A percentile compares a stretch with the other conserved stretches of the same genome.
Evolutionary conservation across 1,140 invertebrate genomes (phyloP).

Genomic region (Zaprionus inermis): DNA sequence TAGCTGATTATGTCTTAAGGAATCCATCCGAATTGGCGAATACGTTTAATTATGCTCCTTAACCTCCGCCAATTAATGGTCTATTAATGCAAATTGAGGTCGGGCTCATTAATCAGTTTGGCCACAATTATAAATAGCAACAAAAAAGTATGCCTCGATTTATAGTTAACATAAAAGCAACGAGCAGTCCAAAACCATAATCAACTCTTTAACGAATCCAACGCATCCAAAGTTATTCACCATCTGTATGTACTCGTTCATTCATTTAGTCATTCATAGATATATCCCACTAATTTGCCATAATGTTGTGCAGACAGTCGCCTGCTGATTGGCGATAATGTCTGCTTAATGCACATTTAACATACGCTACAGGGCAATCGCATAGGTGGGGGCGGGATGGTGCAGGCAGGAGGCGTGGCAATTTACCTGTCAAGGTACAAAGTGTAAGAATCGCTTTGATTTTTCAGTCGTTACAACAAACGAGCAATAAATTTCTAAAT

Average conservation of each 20-base stretch:
- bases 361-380: slow-evolving; percentile 16
- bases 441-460: slow-evolving; percentile 72
- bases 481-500: slow-evolving; percentile 80
- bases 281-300: slow-evolving; percentile 55
- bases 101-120: slow-evolving; percentile 37
- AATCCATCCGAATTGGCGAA: not conserved
- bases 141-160: slow-evolving; percentile 13
- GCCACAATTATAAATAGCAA: slow-evolving; percentile 31
- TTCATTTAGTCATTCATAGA: slow-evolving; percentile 4
- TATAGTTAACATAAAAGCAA: slow-evolving; percentile 59
- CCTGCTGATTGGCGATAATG: slow-evolving; percentile 71
- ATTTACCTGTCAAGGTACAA: slow-evolving; percentile 66
- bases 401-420: slow-evolving; percentile 25
- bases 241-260: slow-evolving; percentile 4
- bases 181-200: slow-evolving; percentile 21
- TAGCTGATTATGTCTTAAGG: not conserved
- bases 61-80: slow-evolving; percentile 7
- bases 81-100: slow-evolving; percentile 30
- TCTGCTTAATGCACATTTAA: slow-evolving; percentile 69
- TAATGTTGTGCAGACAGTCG: slow-evolving; percentile 60
- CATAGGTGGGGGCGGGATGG: not conserved
- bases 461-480: slow-evolving; percentile 64
- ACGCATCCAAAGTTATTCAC: slow-evolving; percentile 34
- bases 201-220: slow-evolving; percentile 36
- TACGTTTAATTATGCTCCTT: not conserved